Base-by-base conservation (phyloP, 2,888 invertebrate genomes). In the Torymus tubicola region DNA sequence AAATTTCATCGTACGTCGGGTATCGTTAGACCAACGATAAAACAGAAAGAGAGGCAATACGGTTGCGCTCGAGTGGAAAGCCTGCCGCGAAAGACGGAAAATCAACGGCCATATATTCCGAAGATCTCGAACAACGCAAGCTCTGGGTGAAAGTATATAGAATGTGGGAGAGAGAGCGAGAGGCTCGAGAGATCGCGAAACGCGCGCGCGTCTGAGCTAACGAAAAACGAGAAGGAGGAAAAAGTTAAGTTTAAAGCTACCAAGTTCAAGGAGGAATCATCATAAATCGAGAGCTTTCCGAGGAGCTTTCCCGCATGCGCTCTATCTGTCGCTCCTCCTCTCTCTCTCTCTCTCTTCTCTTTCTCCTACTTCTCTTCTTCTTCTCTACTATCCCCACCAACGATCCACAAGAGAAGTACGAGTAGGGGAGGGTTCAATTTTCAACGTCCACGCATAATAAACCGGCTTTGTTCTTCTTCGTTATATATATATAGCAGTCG, bases 391-490 rank as follows among this genome's bases (percentile, higher is more conserved):
- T 13, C 18, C 11, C 14, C 18, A 11, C 13, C 18, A 52, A 61
- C 74, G 11, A 8, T 0, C 2, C 42, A 42, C 8, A 42, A 8
- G 21, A 21, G 21, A 2, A 21, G 21, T 21, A 21, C 5, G 42
- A 8, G 8, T 1, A 8, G 31, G 31, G 3, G 31, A n/a, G 58
- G 58, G 67, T 80, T 82, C 84, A 82, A 86, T 86, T 86, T 84
- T 83, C 85, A 18, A 65, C 83, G 84, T 82, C 78, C 83, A 68
- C 82, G 84, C 85, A 85, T 86, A 86, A 87, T 85, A 86, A 85
- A 85, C 76, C 81, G 81, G 77, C 85, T 84, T 85, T 85, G 86
- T 86, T 85, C 83, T 78, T 72, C 70, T 42, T 42, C 42, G 42
- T 42, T 42, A 42, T 42, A 42, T 8, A 8, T 8, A 8, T 5